Evolutionary conservation across 2,797 vertebrate genomes (phyloP), one percentile per base, ranked within the genome.

Genomic region (Muscicapa striata): DNA sequence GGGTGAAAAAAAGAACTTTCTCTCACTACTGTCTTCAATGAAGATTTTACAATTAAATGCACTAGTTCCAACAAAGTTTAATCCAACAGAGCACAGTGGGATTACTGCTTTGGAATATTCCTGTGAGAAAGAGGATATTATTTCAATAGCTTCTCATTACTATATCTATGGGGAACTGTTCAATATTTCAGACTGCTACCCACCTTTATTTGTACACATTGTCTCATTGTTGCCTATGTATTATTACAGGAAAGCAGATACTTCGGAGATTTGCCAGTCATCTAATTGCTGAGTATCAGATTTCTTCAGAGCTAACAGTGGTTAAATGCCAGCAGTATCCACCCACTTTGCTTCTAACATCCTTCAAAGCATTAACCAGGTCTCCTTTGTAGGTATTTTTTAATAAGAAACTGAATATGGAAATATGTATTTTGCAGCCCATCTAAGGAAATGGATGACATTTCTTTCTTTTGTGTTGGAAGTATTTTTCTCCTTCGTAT

Each of bases 181-280:
- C 40, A 87, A 27, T 89, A 92, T 87, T 95, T 93, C 84, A 94
- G 61, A 72, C 46, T 64, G 54, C 43, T 89, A 58, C 46, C 21
- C 21, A 22, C 43, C 85, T 87, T 68, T 58, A 63, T 85, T 93
- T 85, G 78, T 61, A 77, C 46, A 89, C 36, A 54, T 17, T 45
- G 49, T 81, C 58, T 85, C 36, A 34, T 32, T 95, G 69, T 61
- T 90, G 32, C 82, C 74, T 63, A 41, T 78, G 30, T 76, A 86
- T 69, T 87, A 85, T 84, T 89, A 89, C 2, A 36, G 34, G 84
- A 92, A 95, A 93, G 52, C n/a, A 94, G 83, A 95, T 77, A 84
- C 67, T 92, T 90, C 24, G 38, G 70, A 59, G 51, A 76, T 77
- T 80, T 90, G 64, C 84, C 64, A 75, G 72, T 61, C 84, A 64